Evolutionary conservation across 2,888 invertebrate genomes (phyloP).

Genomic region (Chymomyza amoena): DNA sequence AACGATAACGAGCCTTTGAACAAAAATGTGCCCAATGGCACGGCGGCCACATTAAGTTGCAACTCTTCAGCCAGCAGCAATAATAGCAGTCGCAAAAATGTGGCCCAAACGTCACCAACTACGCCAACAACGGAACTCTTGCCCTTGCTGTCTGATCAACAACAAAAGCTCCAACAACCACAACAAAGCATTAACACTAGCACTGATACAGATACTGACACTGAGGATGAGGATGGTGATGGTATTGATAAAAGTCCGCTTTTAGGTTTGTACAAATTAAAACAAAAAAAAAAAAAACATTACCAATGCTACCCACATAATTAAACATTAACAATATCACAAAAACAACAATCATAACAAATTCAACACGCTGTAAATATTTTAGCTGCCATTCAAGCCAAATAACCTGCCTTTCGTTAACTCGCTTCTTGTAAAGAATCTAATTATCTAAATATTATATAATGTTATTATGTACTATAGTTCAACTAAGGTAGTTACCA

Average conservation of each 20-base stretch:
- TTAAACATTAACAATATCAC: not conserved
- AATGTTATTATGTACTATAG: not conserved
- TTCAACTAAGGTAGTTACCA: not conserved
- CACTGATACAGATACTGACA: constrained; percentile 61
- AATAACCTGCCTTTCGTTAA: constrained; percentile 14
- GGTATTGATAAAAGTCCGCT: constrained; percentile 78
- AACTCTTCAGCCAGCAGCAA: constrained; percentile 50
- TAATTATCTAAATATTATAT: not conserved
- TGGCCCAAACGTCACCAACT: constrained; percentile 14
- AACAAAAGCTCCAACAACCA: constrained; percentile 43
- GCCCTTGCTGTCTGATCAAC: constrained; percentile 31
- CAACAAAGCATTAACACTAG: constrained; percentile 56
- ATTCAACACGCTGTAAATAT: constrained; percentile 15
- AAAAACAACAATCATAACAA: constrained; percentile 1
- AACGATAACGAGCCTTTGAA: constrained; percentile 65
- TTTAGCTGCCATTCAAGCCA: not conserved
- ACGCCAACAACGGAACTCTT: constrained; percentile 5
- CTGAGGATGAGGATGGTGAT: constrained; percentile 69
- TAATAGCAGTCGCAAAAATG: constrained; percentile 19
- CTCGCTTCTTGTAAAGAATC: not conserved
- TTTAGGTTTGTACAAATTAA: constrained; percentile 77
- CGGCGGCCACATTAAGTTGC: constrained; percentile 25
- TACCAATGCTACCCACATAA: constrained; percentile 1
- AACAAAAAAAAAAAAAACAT: constrained; percentile 17
- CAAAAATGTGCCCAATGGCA: constrained; percentile 45